These are phyloP conservation scores for Piprites chloris DNA, from an alignment of 2,113 vertebrate genomes.

Conservation along the genomic window DNA sequence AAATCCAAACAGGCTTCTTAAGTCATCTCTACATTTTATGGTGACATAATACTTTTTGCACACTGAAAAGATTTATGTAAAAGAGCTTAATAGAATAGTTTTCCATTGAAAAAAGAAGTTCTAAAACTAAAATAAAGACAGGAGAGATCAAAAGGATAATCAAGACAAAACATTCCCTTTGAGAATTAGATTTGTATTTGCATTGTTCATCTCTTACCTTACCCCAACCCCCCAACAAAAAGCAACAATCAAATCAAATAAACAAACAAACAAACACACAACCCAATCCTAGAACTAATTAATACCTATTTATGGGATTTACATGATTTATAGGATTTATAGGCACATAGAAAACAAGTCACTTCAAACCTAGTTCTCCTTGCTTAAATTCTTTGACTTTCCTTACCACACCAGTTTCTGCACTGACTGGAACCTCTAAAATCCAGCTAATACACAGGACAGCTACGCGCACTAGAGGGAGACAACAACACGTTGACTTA, in stretches of 20 bases:
- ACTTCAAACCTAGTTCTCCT: not conserved
- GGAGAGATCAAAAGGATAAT: not conserved
- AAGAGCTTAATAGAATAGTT: not conserved
- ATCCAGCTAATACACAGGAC: not conserved
- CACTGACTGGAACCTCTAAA: not conserved
- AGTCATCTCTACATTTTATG: not conserved
- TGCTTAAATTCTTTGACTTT: not conserved
- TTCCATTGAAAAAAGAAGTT: not conserved
- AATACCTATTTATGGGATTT: not conserved
- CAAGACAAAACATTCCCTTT: not conserved
- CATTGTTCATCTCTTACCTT: not conserved
- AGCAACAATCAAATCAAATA: not conserved
- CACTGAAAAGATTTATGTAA: not conserved
- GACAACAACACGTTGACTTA: not conserved
- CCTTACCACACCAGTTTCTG: not conserved
- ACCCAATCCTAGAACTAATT: not conserved
- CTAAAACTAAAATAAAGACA: not conserved
- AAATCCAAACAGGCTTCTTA: not conserved
- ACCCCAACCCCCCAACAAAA: not conserved
- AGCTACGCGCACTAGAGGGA: constrained; percentile 30
- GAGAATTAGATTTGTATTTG: not conserved
- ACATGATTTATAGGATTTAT: not conserved
- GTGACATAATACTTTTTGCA: not conserved
- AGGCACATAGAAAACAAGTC: not conserved
- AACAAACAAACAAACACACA: not conserved